Evolutionary conservation across 2,113 vertebrate genomes (phyloP), one percentile per base, ranked within the genome.

Genomic region (Coregonus clupeaformis): DNA sequence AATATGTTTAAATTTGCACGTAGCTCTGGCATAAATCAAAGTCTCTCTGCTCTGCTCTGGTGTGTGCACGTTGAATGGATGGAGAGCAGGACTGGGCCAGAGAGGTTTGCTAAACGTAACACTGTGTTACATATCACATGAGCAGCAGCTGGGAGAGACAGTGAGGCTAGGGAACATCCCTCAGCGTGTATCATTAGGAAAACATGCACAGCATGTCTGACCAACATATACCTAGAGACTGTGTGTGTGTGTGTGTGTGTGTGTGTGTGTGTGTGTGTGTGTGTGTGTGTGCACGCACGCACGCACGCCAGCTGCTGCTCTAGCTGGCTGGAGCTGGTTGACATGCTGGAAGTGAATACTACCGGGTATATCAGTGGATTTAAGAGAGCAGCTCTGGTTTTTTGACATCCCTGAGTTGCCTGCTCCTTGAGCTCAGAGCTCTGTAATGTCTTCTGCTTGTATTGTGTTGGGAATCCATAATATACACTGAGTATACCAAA

Each of bases 11-110:
- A 80, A 72, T 72, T 24, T 65, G 68, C 66, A 68, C 64, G 45
- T 11, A 69, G 64, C 63, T 75, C 77, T 65, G 4, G 42, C 72
- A 74, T 88, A 82, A 87, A 84, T 86, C 72, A 68, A 12, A 18
- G 47, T 72, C 68, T 67, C 9, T 36, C 76, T 20, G 52, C 20
- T 71, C 32, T 22, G 55, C 74, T 71, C 22, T 69, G 7, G 68
- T 62, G 71, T 81, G 63, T 11, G 11, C 22, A 3, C 18, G 7
- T 24, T 60, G 57, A 30, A n/a, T 36, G 66, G 16, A 22, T 11
- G 16, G 30, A 42, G 32, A n/a, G 62, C 69, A 12, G 77, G 59
- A 55, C 64, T 47, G 18, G 18, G 72, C 64, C 63, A 72, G 42
- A 69, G n/a, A 69, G 16, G 36, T 12, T 12, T 11, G 36, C 11